Conservation (phyloP, 2,888 invertebrate species). For the Smittia sp. region DNA sequence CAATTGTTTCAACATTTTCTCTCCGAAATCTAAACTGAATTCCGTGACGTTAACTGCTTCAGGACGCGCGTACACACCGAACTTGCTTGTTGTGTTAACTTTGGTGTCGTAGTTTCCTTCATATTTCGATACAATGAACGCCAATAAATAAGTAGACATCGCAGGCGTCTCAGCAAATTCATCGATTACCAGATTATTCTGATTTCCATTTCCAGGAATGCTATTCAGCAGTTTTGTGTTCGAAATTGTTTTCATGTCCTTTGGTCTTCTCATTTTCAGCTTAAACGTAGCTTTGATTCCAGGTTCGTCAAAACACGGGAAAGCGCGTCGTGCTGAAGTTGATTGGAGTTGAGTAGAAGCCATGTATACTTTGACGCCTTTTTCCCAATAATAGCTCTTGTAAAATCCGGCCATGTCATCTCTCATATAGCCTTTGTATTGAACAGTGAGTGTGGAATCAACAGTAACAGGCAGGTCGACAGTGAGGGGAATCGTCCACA, state of each 20-base stretch:
- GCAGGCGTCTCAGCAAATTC: conserved; percentile 49
- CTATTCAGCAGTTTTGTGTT: not conserved
- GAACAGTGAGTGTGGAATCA: conserved; percentile 54
- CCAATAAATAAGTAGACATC: conserved; percentile 83
- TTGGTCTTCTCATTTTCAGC: conserved; percentile 51
- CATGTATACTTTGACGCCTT: conserved; percentile 54
- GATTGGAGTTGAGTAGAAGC: conserved; percentile 71
- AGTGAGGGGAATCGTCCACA: conserved; percentile 52
- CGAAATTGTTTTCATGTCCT: conserved; percentile 40
- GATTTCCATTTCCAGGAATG: not conserved
- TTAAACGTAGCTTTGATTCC: conserved; percentile 66
- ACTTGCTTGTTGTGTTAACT: too few species aligned
- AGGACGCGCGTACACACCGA: conserved; percentile 67
- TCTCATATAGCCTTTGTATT: conserved; percentile 56
- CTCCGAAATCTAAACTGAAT: conserved; percentile 65
- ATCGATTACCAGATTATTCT: too few species aligned
- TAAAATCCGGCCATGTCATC: conserved; percentile 58
- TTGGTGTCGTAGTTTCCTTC: conserved; percentile 47
- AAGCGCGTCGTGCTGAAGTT: conserved; percentile 65
- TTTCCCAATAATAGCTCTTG: conserved; percentile 48
- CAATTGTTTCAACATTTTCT: conserved; percentile 56
- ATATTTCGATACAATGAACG: conserved; percentile 77
- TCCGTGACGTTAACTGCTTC: conserved; percentile 64
- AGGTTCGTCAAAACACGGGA: conserved; percentile 79
- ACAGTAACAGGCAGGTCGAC: conserved; percentile 45